Conservation (phyloP, 2,113 vertebrate genomes). For the Hydrolagus affinis region DNA sequence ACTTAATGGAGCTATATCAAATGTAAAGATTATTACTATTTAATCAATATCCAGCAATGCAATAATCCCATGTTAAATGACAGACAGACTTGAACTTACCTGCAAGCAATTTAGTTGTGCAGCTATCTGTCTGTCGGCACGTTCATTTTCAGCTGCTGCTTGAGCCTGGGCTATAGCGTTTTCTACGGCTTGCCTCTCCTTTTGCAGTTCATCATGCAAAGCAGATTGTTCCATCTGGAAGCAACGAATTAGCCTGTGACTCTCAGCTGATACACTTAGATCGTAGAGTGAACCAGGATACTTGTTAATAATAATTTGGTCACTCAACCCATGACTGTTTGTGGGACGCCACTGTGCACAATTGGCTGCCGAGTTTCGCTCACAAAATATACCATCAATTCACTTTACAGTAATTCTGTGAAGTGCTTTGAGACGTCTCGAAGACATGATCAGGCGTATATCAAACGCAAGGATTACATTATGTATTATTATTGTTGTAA, state of each 20-base stretch:
- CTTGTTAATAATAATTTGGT: background rate
- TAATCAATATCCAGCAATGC: no score
- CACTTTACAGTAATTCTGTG: no score
- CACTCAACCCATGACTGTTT: no score
- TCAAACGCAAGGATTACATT: no score
- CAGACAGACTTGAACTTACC: slow-evolving; percentile 45
- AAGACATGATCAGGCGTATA: no score
- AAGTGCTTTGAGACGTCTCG: no score
- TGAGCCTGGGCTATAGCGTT: slow-evolving; percentile 54
- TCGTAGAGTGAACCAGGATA: background rate
- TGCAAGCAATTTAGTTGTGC: slow-evolving; percentile 57
- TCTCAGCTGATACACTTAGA: background rate
- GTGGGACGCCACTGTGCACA: no score
- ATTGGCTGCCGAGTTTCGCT: no score
- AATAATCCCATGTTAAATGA: background rate
- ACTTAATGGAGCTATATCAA: no score
- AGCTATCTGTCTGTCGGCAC: slow-evolving; percentile 55
- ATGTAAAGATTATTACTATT: no score
- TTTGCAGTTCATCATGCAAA: slow-evolving; percentile 60
- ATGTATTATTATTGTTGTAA: no score
- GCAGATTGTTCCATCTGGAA: slow-evolving; percentile 60
- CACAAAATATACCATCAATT: no score
- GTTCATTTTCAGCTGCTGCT: slow-evolving; percentile 55
- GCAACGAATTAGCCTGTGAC: background rate
- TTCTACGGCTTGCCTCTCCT: slow-evolving; percentile 60